phyloP scores from a whole-genome alignment of 2,797 vertebrate genomes.

The Semotilus atromaculatus region DNA sequence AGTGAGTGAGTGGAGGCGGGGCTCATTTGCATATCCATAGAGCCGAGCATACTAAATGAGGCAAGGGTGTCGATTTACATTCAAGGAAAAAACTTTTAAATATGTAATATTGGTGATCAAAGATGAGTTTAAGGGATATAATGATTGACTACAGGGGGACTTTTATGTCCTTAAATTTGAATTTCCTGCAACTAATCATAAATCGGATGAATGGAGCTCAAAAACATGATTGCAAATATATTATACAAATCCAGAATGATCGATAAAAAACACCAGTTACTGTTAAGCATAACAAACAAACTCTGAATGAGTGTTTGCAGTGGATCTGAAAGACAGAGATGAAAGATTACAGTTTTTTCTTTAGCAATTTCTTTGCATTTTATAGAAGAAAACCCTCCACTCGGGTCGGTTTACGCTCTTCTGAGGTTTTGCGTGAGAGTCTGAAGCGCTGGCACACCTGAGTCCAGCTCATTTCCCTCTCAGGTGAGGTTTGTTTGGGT shows the following conservation, averaged over 20 bases:
- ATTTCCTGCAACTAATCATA: neutral
- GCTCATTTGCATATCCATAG: no score
- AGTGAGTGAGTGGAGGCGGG: no score
- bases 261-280: neutral
- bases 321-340: neutral
- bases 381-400: neutral
- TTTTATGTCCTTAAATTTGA: neutral
- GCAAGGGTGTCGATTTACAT: no score
- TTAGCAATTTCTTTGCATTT: neutral
- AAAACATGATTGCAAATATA: neutral
- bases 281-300: neutral
- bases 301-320: neutral
- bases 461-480: constrained; percentile 33
- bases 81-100: no score
- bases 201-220: neutral
- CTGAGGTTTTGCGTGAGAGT: neutral
- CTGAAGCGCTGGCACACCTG: neutral
- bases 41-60: no score
- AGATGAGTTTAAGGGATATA: no score
- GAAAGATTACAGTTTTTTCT: neutral
- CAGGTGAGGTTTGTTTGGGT: constrained; percentile 52
- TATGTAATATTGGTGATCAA: no score
- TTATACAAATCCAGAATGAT: neutral
- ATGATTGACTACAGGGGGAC: no score
- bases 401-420: neutral